Conservation (phyloP, 1,140 invertebrate species). For the Steinernema feltiae region DNA sequence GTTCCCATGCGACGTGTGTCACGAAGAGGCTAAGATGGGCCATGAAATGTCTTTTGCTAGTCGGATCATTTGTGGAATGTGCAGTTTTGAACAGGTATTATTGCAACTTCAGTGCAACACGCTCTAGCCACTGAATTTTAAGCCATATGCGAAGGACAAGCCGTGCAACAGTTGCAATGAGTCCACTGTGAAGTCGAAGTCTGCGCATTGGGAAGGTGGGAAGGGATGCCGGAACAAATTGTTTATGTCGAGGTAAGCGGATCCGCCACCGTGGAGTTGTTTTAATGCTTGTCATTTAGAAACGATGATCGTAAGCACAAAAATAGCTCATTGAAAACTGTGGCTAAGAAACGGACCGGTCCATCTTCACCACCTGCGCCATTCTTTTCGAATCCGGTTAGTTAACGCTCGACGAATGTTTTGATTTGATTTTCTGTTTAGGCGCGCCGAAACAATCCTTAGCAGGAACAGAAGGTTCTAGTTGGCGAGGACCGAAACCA, state of each 20-base stretch:
- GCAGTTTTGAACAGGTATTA: conserved; percentile 59
- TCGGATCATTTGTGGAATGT: conserved; percentile 61
- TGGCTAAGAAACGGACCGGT: conserved; percentile 1
- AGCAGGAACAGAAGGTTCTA: too few species aligned
- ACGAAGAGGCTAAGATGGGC: conserved; percentile 58
- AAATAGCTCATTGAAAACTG: conserved; percentile 12
- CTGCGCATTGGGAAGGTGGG: conserved; percentile 60
- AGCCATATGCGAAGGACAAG: conserved; percentile 53
- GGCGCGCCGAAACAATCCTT: too few species aligned
- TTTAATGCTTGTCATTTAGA: conserved; percentile 13
- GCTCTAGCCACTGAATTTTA: conserved; percentile 25
- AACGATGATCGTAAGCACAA: conserved; percentile 14
- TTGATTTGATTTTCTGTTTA: too few species aligned
- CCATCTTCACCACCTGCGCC: background rate
- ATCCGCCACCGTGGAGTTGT: background rate
- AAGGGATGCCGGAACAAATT: conserved; percentile 60
- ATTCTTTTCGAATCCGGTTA: background rate
- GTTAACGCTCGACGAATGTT: background rate
- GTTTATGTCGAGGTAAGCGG: conserved; percentile 56
- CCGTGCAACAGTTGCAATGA: conserved; percentile 55
- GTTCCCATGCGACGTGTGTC: conserved; percentile 61
- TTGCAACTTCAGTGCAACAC: background rate
- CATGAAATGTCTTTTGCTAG: conserved; percentile 60
- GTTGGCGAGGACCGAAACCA: too few species aligned
- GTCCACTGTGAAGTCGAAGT: conserved; percentile 49